Evolutionary conservation across 2,113 vertebrate genomes (phyloP).

Genomic region (Gobiocypris rarus): DNA sequence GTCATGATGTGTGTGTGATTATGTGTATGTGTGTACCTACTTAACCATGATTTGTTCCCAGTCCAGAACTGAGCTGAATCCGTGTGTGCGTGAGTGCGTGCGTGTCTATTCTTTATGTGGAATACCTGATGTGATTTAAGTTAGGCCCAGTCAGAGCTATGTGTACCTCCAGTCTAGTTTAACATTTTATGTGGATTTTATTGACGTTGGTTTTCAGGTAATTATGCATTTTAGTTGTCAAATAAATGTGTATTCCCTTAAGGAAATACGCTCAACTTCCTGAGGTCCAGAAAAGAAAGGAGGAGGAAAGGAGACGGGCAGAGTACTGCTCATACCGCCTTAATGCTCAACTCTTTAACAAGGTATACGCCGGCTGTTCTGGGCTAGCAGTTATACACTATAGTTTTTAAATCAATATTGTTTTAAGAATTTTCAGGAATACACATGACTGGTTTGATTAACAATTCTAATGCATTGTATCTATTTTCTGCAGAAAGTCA

Average conservation of each 20-base stretch:
- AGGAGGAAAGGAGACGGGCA: conserved; percentile 82
- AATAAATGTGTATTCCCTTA: conserved; percentile 10
- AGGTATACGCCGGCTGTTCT: conserved; percentile 63
- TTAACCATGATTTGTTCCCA: too few species aligned
- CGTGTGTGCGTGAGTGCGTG: too few species aligned
- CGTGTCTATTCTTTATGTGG: background rate
- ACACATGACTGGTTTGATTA: background rate
- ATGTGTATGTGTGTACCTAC: too few species aligned
- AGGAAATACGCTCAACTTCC: conserved; percentile 93
- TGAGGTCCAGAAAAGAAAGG: conserved; percentile 81
- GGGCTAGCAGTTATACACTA: background rate
- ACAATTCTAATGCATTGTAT: background rate
- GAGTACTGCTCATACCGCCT: conserved; percentile 83
- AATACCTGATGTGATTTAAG: background rate
- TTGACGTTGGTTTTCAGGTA: background rate
- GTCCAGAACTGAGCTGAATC: too few species aligned
- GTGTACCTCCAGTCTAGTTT: background rate
- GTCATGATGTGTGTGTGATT: background rate
- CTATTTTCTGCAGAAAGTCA: conserved; percentile 72
- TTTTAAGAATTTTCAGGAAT: background rate
- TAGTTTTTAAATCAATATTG: background rate
- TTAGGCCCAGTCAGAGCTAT: background rate
- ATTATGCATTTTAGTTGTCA: background rate
- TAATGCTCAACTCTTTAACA: conserved; percentile 88
- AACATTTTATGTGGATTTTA: background rate